Evolutionary conservation across 2,888 invertebrate species (phyloP).

Genomic region (Phasia obesa): DNA sequence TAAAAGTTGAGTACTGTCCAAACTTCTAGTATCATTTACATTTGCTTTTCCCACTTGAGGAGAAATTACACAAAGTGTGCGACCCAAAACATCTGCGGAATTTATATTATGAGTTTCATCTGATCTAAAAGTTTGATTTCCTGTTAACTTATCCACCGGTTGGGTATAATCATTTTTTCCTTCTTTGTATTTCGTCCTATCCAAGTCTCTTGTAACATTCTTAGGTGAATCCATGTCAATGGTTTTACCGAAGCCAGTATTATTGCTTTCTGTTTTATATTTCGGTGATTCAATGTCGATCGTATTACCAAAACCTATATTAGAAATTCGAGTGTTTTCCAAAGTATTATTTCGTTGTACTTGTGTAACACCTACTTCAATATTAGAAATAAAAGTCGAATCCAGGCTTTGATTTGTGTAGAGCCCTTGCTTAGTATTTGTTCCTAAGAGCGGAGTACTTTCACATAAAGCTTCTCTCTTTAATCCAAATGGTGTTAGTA

Average conservation of each 20-base stretch:
- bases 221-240: constrained; percentile 44
- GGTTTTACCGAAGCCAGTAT: constrained; percentile 30
- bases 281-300: constrained; percentile 65
- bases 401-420: constrained; percentile 72
- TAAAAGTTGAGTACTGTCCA: constrained; percentile 43
- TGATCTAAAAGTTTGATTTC: constrained; percentile 42
- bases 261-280: constrained; percentile 14
- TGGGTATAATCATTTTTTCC: constrained; percentile 34
- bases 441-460: constrained; percentile 68
- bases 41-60: constrained; percentile 6
- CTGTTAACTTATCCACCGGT: constrained; percentile 34
- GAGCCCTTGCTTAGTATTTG: constrained; percentile 56
- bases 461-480: constrained; percentile 64
- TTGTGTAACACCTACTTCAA: constrained; percentile 1
- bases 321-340: constrained; percentile 54
- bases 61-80: constrained; percentile 57
- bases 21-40: constrained; percentile 40
- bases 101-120: constrained; percentile 32
- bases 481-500: constrained; percentile 34
- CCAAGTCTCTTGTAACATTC: constrained; percentile 46
- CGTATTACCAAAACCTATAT: constrained; percentile 70
- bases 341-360: constrained; percentile 54
- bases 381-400: constrained; percentile 25
- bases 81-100: constrained; percentile 50
- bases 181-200: constrained; percentile 22